phyloP scores from a whole-genome alignment of 30 jellyfish, hydroid and myxozoan genomes.

The Hydractinia echinata region DNA sequence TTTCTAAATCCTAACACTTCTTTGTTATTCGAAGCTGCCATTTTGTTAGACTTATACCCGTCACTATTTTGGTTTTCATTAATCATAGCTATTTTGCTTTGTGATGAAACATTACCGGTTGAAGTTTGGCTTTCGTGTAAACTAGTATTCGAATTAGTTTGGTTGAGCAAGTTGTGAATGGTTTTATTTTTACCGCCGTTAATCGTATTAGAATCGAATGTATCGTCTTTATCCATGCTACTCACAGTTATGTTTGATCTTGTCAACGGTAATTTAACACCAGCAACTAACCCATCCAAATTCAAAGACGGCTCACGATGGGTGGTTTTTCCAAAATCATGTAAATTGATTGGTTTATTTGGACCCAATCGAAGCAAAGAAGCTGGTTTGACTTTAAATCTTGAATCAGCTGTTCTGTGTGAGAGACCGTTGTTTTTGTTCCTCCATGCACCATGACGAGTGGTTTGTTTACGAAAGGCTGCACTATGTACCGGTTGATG shows the following conservation, averaged over 20 bases:
- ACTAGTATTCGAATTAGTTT: background rate
- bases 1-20: constrained; percentile 4
- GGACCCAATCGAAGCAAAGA: constrained; percentile 15
- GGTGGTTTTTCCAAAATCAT: background rate
- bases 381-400: background rate
- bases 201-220: too few species aligned
- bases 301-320: constrained; percentile 28
- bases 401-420: constrained; percentile 4
- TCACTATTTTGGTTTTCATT: background rate
- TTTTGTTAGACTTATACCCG: background rate
- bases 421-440: background rate
- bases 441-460: background rate
- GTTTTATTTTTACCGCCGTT: too few species aligned
- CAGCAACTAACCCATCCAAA: constrained; percentile 11
- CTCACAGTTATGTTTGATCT: constrained; percentile 10
- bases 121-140: background rate
- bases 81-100: background rate
- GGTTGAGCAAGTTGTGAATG: background rate
- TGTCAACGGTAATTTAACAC: constrained; percentile 9
- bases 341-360: constrained; percentile 5
- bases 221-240: too few species aligned
- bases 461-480: background rate
- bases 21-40: background rate
- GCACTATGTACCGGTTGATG: background rate
- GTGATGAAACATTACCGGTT: too few species aligned